These are phyloP conservation scores for Reticulitermes speratus DNA, from an alignment of 1,140 invertebrate species.

Conservation along the genomic window DNA sequence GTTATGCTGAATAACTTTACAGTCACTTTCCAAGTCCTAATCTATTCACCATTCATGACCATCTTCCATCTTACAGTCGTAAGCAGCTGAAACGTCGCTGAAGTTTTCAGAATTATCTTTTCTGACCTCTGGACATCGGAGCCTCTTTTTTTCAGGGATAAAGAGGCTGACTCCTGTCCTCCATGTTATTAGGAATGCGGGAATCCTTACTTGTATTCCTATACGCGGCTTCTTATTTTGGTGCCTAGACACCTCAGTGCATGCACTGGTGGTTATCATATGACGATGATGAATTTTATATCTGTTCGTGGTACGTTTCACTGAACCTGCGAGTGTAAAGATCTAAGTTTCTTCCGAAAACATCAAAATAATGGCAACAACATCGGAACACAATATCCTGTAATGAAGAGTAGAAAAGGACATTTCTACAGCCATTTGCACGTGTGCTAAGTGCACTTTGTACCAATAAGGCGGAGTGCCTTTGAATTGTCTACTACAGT, in stretches of 20 bases:
- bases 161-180: no score
- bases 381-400: neutral
- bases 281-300: neutral
- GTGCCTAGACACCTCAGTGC: neutral
- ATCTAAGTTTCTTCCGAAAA: neutral
- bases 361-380: neutral
- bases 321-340: neutral
- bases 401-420: constrained; percentile 31
- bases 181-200: no score
- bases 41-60: no score
- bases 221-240: no score
- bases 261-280: neutral
- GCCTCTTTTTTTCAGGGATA: no score
- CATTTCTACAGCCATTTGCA: constrained; percentile 25
- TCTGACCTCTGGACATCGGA: no score
- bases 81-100: no score
- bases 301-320: neutral
- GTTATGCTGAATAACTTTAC: no score
- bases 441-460: neutral
- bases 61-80: no score
- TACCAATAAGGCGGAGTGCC: constrained; percentile 31
- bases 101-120: no score
- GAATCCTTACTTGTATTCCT: no score
- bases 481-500: neutral
- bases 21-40: no score